These are phyloP conservation scores for Zaprionus lineosus DNA, from an alignment of 2,888 invertebrate species.

Conservation along the genomic window DNA sequence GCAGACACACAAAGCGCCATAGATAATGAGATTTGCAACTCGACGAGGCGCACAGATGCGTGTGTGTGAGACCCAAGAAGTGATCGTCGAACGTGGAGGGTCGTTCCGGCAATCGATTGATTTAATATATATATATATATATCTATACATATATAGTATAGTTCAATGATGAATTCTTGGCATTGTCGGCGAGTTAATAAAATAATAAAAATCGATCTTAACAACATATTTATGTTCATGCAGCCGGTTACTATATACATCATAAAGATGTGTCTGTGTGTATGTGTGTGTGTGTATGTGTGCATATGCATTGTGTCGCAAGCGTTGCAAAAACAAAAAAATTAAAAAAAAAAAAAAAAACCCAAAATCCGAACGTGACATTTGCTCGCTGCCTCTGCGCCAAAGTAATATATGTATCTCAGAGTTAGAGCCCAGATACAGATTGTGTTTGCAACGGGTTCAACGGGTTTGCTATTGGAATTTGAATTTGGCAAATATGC, in stretches of 20 bases:
- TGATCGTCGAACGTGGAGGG: too few relatives aligned
- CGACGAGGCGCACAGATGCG: too few relatives aligned
- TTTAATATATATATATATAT: too few relatives aligned
- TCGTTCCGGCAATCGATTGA: too few relatives aligned
- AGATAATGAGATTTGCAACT: constrained; percentile 1
- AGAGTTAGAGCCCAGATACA: constrained; percentile 47
- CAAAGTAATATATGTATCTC: constrained; percentile 44
- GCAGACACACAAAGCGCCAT: too few relatives aligned
- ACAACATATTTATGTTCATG: constrained; percentile 8
- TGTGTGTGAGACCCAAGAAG: too few relatives aligned
- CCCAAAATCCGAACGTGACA: constrained; percentile 51
- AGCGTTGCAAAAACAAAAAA: constrained; percentile 5
- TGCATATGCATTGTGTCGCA: constrained; percentile 46
- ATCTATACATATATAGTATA: too few relatives aligned
- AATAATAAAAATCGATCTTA: constrained; percentile 10
- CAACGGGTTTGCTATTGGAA: constrained; percentile 65
- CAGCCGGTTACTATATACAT: constrained; percentile 1
- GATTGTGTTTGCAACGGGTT: constrained; percentile 59
- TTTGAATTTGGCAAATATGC: constrained; percentile 48
- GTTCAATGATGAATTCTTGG: too few relatives aligned
- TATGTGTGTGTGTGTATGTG: constrained; percentile 1
- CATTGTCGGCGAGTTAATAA: constrained; percentile 45
- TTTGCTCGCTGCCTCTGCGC: constrained; percentile 39
- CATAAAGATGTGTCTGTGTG: constrained; percentile 4
- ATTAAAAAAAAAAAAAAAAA: constrained; percentile 24